Percentiles rank a stretch among this genome's conserved stretches.
Evolutionary conservation across 2,888 invertebrate genomes (phyloP).

Genomic region (Liodrosophila aerea): DNA sequence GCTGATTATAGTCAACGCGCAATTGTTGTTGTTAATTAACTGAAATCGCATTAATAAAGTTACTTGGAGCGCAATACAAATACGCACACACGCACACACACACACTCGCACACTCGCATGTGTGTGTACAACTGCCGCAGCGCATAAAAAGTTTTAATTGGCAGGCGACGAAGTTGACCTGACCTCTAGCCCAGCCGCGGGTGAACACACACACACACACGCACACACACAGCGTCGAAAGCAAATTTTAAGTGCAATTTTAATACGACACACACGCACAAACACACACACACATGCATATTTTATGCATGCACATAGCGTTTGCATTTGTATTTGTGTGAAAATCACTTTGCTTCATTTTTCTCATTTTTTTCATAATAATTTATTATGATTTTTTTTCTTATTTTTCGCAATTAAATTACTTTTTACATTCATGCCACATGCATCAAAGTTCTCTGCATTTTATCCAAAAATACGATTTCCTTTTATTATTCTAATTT

Average conservation of each 20-base stretch:
- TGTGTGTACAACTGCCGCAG: slow-evolving; percentile 49
- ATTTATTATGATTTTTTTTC: slow-evolving; percentile 5
- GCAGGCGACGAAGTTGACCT: slow-evolving; percentile 75
- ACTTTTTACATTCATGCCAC: background rate
- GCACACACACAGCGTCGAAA: slow-evolving; percentile 3
- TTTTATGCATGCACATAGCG: background rate
- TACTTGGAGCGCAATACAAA: slow-evolving; percentile 46
- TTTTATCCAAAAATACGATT: background rate
- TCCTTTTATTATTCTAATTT: background rate
- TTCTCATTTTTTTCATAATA: no score
- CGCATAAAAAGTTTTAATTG: slow-evolving; percentile 73
- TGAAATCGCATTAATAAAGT: slow-evolving; percentile 72
- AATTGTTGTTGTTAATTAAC: slow-evolving; percentile 69
- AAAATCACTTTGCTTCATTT: no score
- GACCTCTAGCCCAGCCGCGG: slow-evolving; percentile 57
- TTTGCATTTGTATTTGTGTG: no score
- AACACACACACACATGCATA: no score
- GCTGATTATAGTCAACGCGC: slow-evolving; percentile 31
- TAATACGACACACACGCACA: no score
- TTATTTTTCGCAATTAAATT: slow-evolving; percentile 5
- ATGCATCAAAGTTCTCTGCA: no score
- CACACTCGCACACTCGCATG: slow-evolving; percentile 4
- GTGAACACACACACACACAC: slow-evolving; percentile 23
- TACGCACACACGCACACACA: slow-evolving; percentile 6
- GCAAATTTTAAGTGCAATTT: no score